Base-by-base conservation (phyloP, 2,888 invertebrate genomes). In the Torymus texanus region DNA sequence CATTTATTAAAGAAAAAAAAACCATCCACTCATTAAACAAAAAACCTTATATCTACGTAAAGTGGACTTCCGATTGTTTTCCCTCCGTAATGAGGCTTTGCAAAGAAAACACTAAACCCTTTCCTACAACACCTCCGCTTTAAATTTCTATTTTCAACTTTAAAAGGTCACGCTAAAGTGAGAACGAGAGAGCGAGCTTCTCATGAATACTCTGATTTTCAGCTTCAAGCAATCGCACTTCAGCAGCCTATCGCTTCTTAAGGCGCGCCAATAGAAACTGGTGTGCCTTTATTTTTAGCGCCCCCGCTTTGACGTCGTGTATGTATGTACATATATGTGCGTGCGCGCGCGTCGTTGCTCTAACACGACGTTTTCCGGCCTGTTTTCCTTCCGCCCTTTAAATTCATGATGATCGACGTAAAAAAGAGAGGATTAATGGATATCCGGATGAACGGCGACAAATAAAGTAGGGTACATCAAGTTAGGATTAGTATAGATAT, bases 241-340 rank as follows among this genome's bases (percentile, higher is more conserved):
- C 61, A 67, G 56, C 72, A 61, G 16, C 66, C 61, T 71, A 51
- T 53, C 13, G 59, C 51, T 73, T 62, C 50, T 67, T 61, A 61
- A 73, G 72, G 65, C 61, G 10, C 41, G 55, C 61, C 18, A 53
- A 66, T 67, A 59, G 29, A 21, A 21, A 18, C 29, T 8, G 8
- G 41, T 8, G 41, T 41, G 8, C 8, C 8, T 13, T 55, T 73
- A 72, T 78, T 78, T 78, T 72, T 72, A 72, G 66, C 66, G 13
- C 12, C 21, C n/a, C 58, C 41, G 41, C 41, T 8, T 41, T 41
- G 41, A 4, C 41, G 41, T 41, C 41, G 41, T 41, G 8, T 41
- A 8, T 8, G 41, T 8, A 8, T 29, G 29, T 4, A 0, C 4
- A 5, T 29, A 21, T 21, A 21, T 29, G 5, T 29, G 4, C 3